Conservation (phyloP, 2,113 vertebrate species). For the Numenius arquata region DNA sequence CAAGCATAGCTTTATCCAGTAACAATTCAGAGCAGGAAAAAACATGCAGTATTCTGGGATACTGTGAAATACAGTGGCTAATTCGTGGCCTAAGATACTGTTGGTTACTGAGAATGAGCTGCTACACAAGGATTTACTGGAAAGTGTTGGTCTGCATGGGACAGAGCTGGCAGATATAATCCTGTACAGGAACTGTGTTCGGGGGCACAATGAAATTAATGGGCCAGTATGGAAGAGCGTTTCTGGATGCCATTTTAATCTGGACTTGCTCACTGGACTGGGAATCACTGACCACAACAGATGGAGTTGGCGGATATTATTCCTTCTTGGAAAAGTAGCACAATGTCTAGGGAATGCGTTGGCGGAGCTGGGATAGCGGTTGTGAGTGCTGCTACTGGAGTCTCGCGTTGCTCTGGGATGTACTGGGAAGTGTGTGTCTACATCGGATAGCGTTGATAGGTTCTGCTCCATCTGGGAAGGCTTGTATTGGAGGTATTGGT, state of each 20-base stretch:
- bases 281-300: conserved; percentile 1
- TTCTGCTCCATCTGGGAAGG: not conserved
- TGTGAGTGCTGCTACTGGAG: not conserved
- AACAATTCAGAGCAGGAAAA: not conserved
- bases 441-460: not conserved
- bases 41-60: not conserved
- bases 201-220: not conserved
- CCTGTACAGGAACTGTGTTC: not conserved
- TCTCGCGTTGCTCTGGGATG: not conserved
- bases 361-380: not conserved
- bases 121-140: not conserved
- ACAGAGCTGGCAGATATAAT: not conserved
- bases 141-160: not conserved
- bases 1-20: not conserved
- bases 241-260: conserved; percentile 20
- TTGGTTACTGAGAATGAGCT: not conserved
- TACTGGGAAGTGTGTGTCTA: not conserved
- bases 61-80: not conserved
- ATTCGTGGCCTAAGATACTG: not conserved
- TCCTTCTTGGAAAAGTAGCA: not conserved
- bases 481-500: not conserved
- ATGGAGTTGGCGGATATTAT: not conserved
- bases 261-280: not conserved
- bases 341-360: not conserved
- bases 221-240: not conserved